A percentile compares a stretch with the other conserved stretches of the same genome.
phyloP scores from a whole-genome alignment of 2,888 invertebrate species.

The Drosophila ezoana region DNA sequence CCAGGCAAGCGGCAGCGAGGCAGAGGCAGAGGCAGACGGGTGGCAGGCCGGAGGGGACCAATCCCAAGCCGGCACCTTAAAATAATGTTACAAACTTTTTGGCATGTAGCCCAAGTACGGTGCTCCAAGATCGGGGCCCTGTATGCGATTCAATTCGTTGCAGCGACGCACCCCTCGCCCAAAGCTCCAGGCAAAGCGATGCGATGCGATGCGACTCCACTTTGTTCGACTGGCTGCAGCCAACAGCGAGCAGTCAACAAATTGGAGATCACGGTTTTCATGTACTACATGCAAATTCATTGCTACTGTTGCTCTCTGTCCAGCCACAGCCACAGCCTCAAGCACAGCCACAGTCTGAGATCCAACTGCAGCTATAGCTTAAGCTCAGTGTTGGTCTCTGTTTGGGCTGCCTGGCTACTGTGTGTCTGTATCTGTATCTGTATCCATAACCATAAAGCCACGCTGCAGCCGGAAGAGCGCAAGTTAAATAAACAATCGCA shows the following conservation, averaged over 20 bases:
- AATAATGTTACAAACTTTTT: conserved; percentile 78
- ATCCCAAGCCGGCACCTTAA: conserved; percentile 69
- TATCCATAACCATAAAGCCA: conserved; percentile 75
- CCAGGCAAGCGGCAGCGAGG: conserved; percentile 27
- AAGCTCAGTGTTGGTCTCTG: conserved; percentile 17
- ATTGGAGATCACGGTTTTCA: conserved; percentile 85
- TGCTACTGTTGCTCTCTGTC: conserved; percentile 82
- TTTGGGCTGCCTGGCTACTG: conserved; percentile 51
- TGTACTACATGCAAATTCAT: conserved; percentile 85
- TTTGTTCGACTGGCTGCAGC: conserved; percentile 35
- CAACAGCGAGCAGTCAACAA: conserved; percentile 73
- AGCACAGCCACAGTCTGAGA: conserved; percentile 1
- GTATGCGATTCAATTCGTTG: conserved; percentile 68
- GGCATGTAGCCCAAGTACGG: conserved; percentile 74
- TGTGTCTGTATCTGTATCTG: conserved; percentile 53
- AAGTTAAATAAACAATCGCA: conserved; percentile 73
- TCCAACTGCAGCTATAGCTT: not conserved
- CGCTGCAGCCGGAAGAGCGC: conserved; percentile 65
- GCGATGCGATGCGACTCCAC: conserved; percentile 29
- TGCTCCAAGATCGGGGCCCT: conserved; percentile 63
- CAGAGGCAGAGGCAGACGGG: not conserved
- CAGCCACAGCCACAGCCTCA: conserved; percentile 37
- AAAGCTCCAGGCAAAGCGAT: conserved; percentile 20
- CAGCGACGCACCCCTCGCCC: conserved; percentile 14
- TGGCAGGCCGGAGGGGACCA: conserved; percentile 2